These are phyloP conservation scores for Temnothorax ravouxi DNA, from an alignment of 2,888 invertebrate species.

Conservation along the genomic window DNA sequence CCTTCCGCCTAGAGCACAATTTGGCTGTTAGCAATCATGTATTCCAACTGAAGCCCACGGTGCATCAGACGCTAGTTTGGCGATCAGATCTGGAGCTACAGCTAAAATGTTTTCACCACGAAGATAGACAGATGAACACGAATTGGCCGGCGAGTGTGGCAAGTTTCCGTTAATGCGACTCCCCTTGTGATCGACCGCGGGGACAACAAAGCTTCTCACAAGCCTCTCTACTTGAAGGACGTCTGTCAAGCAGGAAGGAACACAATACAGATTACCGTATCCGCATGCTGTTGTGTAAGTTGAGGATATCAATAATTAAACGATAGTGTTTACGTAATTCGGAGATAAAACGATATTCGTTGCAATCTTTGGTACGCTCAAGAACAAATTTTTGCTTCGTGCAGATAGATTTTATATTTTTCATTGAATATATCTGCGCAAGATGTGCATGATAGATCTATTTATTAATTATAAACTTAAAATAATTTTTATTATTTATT, in stretches of 20 bases:
- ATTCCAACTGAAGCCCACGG: constrained; percentile 97
- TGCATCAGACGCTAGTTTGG: constrained; percentile 98
- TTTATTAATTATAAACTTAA: not conserved
- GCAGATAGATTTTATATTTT: not conserved
- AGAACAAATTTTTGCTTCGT: not conserved
- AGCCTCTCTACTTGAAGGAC: constrained; percentile 98
- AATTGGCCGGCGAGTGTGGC: constrained; percentile 98
- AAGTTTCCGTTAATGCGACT: constrained; percentile 97
- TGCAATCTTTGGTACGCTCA: not conserved
- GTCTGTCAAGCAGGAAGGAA: constrained; percentile 98
- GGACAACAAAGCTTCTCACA: constrained; percentile 97
- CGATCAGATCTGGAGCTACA: constrained; percentile 98
- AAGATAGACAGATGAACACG: constrained; percentile 98
- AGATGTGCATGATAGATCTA: not conserved
- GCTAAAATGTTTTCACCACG: constrained; percentile 99
- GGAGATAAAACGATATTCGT: not conserved
- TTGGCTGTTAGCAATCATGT: constrained; percentile 99
- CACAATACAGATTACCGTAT: constrained; percentile 98
- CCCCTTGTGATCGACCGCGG: constrained; percentile 97
- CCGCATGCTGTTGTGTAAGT: constrained; percentile 99
- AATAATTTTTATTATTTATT: not conserved
- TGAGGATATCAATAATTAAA: constrained; percentile 13
- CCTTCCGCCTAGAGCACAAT: constrained; percentile 98
- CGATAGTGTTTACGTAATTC: not conserved
- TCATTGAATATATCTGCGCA: not conserved